phyloP scores from a whole-genome alignment of 2,888 invertebrate genomes.

The Sinhomidia bicolor region DNA sequence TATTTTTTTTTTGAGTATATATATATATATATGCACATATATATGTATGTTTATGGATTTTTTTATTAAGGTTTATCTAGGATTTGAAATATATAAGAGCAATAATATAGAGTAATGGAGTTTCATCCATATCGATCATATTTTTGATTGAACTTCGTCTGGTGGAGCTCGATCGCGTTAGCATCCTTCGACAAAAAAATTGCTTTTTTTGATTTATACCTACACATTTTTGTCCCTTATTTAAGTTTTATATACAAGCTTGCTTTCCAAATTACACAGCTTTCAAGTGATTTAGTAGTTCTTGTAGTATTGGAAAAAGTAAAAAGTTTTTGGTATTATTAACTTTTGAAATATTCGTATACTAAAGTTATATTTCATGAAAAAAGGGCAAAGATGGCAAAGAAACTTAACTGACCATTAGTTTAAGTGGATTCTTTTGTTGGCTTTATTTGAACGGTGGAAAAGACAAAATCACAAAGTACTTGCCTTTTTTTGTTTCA shows the following conservation, averaged over 20 bases:
- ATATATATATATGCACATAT: too few species aligned
- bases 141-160: neutral
- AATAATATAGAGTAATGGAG: neutral
- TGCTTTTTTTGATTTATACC: slow-evolving; percentile 12
- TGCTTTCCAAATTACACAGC: neutral
- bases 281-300: neutral
- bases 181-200: neutral
- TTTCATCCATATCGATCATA: slow-evolving; percentile 38
- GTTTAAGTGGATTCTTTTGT: slow-evolving; percentile 53
- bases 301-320: neutral
- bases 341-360: slow-evolving; percentile 3
- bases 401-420: slow-evolving; percentile 53
- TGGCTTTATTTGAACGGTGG: slow-evolving; percentile 6
- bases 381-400: slow-evolving; percentile 30
- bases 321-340: neutral
- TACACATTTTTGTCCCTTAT: neutral
- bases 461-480: slow-evolving; percentile 1
- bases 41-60: neutral
- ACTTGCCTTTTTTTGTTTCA: neutral
- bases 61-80: neutral
- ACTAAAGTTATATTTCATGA: slow-evolving; percentile 20
- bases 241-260: neutral
- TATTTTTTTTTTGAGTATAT: neutral
- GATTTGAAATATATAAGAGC: neutral
- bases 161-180: neutral